These are phyloP conservation scores for Cathartes aura DNA, from an alignment of 2,113 vertebrate species.

Conservation along the genomic window DNA sequence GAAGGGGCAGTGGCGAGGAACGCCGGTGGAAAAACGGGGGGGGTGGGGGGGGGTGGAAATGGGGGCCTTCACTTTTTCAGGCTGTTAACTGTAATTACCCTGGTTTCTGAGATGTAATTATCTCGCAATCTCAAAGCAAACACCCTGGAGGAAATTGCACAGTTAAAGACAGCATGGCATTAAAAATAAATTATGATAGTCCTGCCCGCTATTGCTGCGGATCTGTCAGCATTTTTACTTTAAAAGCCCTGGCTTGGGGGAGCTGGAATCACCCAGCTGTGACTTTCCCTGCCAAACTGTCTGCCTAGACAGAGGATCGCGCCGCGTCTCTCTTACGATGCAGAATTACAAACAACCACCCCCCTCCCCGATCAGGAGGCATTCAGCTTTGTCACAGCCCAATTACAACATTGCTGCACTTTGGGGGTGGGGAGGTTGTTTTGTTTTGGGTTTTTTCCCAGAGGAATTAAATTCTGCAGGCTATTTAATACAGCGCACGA, in stretches of 20 bases:
- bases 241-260: slow-evolving; percentile 23
- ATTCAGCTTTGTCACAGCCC: slow-evolving; percentile 29
- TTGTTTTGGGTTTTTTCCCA: neutral
- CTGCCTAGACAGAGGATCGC: neutral
- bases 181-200: slow-evolving; percentile 83
- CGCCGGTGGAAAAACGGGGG: neutral
- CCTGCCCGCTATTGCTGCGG: slow-evolving; percentile 36
- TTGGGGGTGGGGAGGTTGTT: neutral
- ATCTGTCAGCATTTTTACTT: slow-evolving; percentile 66
- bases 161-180: slow-evolving; percentile 79
- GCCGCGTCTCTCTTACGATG: neutral
- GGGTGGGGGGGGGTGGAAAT: neutral
- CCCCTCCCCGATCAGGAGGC: neutral
- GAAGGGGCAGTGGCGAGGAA: slow-evolving; percentile 13
- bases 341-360: neutral
- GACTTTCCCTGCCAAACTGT: slow-evolving; percentile 27
- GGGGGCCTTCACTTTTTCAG: slow-evolving; percentile 75
- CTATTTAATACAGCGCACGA: neutral
- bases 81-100: slow-evolving; percentile 86
- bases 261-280: slow-evolving; percentile 46
- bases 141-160: slow-evolving; percentile 82
- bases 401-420: neutral
- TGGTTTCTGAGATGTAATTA: slow-evolving; percentile 84
- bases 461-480: slow-evolving; percentile 35
- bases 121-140: slow-evolving; percentile 84